phyloP scores from a whole-genome alignment of 2,888 invertebrate genomes.

The Eulithis testata region DNA sequence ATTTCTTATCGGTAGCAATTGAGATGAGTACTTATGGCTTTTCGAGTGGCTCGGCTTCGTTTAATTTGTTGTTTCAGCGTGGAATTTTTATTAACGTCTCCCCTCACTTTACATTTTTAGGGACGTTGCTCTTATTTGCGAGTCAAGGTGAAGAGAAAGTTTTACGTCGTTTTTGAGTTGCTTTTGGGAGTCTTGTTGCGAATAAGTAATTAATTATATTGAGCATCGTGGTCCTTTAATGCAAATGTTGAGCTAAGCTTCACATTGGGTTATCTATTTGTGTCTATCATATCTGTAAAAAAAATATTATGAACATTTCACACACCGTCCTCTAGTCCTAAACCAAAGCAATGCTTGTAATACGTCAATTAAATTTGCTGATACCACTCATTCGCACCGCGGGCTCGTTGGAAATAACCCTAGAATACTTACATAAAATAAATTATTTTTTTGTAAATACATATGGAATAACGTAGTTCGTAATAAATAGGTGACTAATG shows the following conservation, averaged over 20 bases:
- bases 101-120: conserved; percentile 78
- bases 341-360: too few species aligned
- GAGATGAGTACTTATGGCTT: conserved; percentile 85
- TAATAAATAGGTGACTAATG: too few species aligned
- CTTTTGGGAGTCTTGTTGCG: conserved; percentile 41
- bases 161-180: conserved; percentile 54
- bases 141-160: conserved; percentile 65
- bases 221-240: background rate
- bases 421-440: too few species aligned
- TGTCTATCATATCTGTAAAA: too few species aligned
- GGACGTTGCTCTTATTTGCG: conserved; percentile 66
- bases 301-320: too few species aligned
- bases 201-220: conserved; percentile 19
- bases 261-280: too few species aligned
- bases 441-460: too few species aligned
- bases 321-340: too few species aligned
- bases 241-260: background rate
- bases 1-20: conserved; percentile 84
- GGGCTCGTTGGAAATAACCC: too few species aligned
- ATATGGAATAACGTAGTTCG: too few species aligned
- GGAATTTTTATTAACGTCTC: conserved; percentile 84
- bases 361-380: too few species aligned
- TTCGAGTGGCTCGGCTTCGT: conserved; percentile 84
- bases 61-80: conserved; percentile 84
- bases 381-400: too few species aligned